Conservation (phyloP, 2,113 vertebrate genomes). For the Lonchura striata region DNA sequence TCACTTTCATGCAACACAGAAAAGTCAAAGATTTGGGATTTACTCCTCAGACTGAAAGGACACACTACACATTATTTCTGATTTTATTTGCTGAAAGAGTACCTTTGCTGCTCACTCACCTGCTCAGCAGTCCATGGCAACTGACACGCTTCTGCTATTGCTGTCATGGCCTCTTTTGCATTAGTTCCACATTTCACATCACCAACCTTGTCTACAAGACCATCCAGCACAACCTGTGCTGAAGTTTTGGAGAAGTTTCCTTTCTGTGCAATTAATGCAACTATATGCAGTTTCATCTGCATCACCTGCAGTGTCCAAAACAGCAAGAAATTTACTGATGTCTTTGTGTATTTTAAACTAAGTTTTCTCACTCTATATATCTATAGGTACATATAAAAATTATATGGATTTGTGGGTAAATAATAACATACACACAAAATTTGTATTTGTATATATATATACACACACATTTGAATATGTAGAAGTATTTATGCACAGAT, state of each 20-base stretch:
- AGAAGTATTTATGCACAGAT: background rate
- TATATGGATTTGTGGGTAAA: background rate
- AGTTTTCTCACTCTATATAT: background rate
- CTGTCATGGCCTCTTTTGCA: constrained; percentile 91
- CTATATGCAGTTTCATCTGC: constrained; percentile 95
- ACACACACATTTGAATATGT: background rate
- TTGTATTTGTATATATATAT: rapidly evolving
- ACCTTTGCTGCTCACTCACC: constrained; percentile 67
- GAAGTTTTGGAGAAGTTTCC: constrained; percentile 95
- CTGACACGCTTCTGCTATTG: constrained; percentile 88
- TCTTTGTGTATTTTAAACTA: background rate
- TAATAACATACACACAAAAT: background rate
- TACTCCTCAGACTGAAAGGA: background rate
- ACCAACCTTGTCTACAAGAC: constrained; percentile 93
- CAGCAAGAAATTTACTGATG: background rate
- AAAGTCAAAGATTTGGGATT: background rate
- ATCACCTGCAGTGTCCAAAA: constrained; percentile 82
- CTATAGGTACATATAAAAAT: background rate
- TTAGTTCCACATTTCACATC: constrained; percentile 95
- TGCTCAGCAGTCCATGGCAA: constrained; percentile 97
- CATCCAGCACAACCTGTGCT: constrained; percentile 88
- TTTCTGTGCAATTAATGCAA: constrained; percentile 88
- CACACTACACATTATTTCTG: background rate
- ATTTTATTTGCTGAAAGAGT: background rate
- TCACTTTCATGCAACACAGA: background rate